Evolutionary conservation across 2,888 invertebrate species (phyloP), one percentile per base, ranked within the genome.

Genomic region (Arge pagana): DNA sequence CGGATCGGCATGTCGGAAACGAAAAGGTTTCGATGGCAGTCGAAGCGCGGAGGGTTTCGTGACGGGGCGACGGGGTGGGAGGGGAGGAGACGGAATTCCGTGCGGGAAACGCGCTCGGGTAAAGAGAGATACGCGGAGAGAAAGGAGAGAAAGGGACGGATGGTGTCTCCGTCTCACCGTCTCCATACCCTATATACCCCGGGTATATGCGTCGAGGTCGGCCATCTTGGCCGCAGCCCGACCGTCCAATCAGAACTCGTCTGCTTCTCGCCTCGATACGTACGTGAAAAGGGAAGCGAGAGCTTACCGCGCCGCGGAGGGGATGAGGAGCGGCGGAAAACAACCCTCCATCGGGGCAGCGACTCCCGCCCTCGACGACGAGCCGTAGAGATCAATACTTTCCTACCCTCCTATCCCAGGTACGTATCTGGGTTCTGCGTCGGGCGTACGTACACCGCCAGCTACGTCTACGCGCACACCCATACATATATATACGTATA

Each of bases 311-410:
- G 30, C 55, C 49, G 48, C 54, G 52, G 60, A 57, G 66, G 59
- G 39, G 15, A 39, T 4, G n/a, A 23, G 26, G 21, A 7, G 23
- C 33, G 33, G 45, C 21, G 59, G 57, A 61, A 69, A 70, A 66
- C 68, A 65, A 71, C 73, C 74, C 73, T 65, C 58, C 55, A 54
- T 23, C 43, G 30, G 21, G 52, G 53, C 48, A 56, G 48, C 48
- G 13, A 62, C 66, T n/a, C 67, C 74, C 73, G 71, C 74, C 73
- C 63, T 48, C 55, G 52, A 10, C 60, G 28, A 39, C 54, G 48
- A 48, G 40, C 45, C 49, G 51, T 50, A 51, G 56, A 64, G 73
- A 73, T 73, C 73, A 74, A 74, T 74, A 73, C 61, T 56, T 59
- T 53, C 53, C 53, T 53, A 55, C 57, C 61, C 57, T 57, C 53